Percentiles rank a stretch among this genome's conserved stretches.
Evolutionary conservation across 2,888 invertebrate species (phyloP).

Genomic region (Metalampra italica): DNA sequence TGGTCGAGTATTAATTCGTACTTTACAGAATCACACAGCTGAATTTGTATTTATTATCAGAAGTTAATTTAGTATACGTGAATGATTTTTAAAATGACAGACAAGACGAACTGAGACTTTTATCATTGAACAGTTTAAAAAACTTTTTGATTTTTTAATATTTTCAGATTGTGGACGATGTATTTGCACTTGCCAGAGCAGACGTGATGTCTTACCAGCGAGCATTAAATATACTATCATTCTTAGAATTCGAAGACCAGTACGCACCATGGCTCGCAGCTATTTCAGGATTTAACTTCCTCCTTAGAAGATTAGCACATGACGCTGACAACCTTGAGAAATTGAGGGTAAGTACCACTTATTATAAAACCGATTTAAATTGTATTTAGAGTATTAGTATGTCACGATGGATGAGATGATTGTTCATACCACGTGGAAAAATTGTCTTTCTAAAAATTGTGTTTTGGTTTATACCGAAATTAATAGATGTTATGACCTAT

Average conservation of each 20-base stretch:
- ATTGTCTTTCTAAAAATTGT: too few relatives aligned
- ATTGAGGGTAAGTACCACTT: slow-evolving; percentile 36
- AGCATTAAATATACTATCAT: slow-evolving; percentile 77
- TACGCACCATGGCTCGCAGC: slow-evolving; percentile 85
- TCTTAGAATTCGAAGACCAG: slow-evolving; percentile 79
- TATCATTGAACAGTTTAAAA: neutral
- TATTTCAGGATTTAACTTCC: slow-evolving; percentile 66
- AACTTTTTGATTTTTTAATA: neutral
- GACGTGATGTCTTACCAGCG: slow-evolving; percentile 65
- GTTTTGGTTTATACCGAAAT: too few relatives aligned
- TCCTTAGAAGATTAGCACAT: slow-evolving; percentile 61
- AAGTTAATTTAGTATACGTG: too few relatives aligned
- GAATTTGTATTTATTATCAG: too few relatives aligned
- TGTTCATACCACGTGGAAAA: too few relatives aligned
- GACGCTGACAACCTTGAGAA: slow-evolving; percentile 30
- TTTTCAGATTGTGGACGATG: slow-evolving; percentile 80
- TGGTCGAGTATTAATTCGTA: too few relatives aligned
- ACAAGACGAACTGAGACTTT: too few relatives aligned
- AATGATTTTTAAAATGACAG: too few relatives aligned
- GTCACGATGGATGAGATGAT: too few relatives aligned
- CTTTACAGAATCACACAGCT: too few relatives aligned
- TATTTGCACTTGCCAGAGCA: slow-evolving; percentile 78
- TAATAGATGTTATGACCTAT: too few relatives aligned
- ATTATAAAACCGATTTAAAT: neutral
- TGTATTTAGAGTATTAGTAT: too few relatives aligned